Conservation (phyloP, 1,140 invertebrate species). For the Thaumetopoea pityocampa region DNA sequence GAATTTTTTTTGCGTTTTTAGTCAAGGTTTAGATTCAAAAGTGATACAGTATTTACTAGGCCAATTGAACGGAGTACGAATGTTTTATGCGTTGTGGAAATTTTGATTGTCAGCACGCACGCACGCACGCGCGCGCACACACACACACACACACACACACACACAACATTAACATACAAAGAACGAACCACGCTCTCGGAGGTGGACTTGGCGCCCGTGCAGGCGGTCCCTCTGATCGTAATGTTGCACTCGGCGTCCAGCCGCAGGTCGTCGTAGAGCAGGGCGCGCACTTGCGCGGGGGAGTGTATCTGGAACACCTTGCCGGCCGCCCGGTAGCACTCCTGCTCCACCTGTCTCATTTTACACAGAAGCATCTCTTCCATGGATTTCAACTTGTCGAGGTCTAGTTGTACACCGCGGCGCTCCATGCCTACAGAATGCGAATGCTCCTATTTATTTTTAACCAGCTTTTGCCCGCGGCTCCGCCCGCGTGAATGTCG, state of each 20-base stretch:
- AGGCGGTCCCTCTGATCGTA: conserved; percentile 65
- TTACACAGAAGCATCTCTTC: conserved; percentile 49
- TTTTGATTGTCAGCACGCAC: too few species aligned
- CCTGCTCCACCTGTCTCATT: conserved; percentile 59
- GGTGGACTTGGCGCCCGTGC: conserved; percentile 74
- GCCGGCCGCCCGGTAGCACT: conserved; percentile 67
- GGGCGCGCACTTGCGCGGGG: conserved; percentile 69
- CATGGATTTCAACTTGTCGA: conserved; percentile 59
- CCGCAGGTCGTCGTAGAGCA: conserved; percentile 77
- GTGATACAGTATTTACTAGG: too few species aligned
- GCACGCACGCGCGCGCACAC: too few species aligned
- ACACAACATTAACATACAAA: background rate
- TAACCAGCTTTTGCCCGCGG: too few species aligned
- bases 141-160: too few species aligned
- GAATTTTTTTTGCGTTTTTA: too few species aligned
- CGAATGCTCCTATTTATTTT: conserved; percentile 10
- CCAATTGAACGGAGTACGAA: too few species aligned
- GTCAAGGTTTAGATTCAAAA: too few species aligned
- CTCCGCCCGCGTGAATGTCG: too few species aligned
- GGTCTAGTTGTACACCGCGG: conserved; percentile 62
- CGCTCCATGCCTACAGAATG: conserved; percentile 75
- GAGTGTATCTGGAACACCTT: conserved; percentile 74
- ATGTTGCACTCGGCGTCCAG: conserved; percentile 68
- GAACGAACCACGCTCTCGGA: conserved; percentile 69
- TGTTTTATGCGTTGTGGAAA: too few species aligned